These are phyloP conservation scores for Cheilosia pagana DNA, from an alignment of 2,888 invertebrate species.

Conservation along the genomic window DNA sequence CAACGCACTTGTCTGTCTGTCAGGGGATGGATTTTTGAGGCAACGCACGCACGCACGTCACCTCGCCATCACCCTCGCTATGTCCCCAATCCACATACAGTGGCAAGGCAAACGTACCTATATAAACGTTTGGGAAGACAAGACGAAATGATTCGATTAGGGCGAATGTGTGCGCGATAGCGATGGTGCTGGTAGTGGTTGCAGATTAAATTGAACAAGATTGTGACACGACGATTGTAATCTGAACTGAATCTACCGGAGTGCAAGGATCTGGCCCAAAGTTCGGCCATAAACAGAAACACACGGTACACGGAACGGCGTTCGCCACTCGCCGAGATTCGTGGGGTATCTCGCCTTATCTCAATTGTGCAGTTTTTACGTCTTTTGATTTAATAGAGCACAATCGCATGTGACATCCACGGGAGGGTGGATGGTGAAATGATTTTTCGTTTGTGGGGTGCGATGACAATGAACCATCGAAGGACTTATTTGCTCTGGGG, in stretches of 20 bases:
- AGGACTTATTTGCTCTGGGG: slow-evolving; percentile 41
- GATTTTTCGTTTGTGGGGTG: slow-evolving; percentile 51
- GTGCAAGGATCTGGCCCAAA: slow-evolving; percentile 58
- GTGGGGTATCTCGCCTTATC: slow-evolving; percentile 83
- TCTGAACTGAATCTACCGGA: slow-evolving; percentile 60
- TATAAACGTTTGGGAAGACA: slow-evolving; percentile 56
- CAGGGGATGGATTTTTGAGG: slow-evolving; percentile 50
- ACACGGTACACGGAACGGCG: slow-evolving; percentile 71
- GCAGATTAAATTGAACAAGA: slow-evolving; percentile 80
- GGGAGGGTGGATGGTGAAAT: slow-evolving; percentile 56
- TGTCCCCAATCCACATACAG: slow-evolving; percentile 14
- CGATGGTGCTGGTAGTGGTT: slow-evolving; percentile 70
- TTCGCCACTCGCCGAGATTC: slow-evolving; percentile 76
- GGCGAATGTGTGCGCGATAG: slow-evolving; percentile 37
- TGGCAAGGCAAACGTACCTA: slow-evolving; percentile 43
- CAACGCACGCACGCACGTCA: slow-evolving; percentile 50
- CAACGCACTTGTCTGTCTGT: slow-evolving; percentile 71
- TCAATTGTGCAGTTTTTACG: slow-evolving; percentile 82
- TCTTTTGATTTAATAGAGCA: slow-evolving; percentile 75
- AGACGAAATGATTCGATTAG: slow-evolving; percentile 70
- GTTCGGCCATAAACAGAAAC: slow-evolving; percentile 52
- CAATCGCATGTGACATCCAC: slow-evolving; percentile 71
- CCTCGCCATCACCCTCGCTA: slow-evolving; percentile 32
- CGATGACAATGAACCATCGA: slow-evolving; percentile 8
- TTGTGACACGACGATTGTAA: slow-evolving; percentile 79